These are phyloP conservation scores for Xenentodon cancila DNA, from an alignment of 2,797 vertebrate species.

Conservation along the genomic window DNA sequence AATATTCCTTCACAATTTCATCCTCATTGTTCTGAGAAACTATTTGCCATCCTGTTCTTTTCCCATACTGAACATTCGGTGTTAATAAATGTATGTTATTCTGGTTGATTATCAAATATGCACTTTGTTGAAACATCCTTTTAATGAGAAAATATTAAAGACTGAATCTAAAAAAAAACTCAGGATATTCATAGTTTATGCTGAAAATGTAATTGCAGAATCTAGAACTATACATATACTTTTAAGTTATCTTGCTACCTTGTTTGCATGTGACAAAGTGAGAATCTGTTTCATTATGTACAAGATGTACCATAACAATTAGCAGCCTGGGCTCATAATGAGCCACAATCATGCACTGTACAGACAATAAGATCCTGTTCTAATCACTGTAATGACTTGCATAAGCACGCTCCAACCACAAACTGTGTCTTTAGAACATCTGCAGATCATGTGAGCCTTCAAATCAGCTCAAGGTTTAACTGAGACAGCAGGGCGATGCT, in stretches of 20 bases:
- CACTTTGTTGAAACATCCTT: no score
- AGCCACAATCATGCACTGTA: slow-evolving; percentile 29
- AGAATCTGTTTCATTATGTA: slow-evolving; percentile 24
- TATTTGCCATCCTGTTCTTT: no score
- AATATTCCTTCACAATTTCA: no score
- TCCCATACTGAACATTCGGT: no score
- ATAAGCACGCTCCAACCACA: slow-evolving; percentile 23
- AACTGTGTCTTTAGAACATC: slow-evolving; percentile 45
- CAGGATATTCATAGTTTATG: no score
- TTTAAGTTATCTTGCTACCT: background rate
- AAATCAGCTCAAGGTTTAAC: slow-evolving; percentile 7
- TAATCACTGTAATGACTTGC: slow-evolving; percentile 45
- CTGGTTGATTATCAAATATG: no score
- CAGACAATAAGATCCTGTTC: slow-evolving; percentile 12
- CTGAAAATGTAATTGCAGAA: no score
- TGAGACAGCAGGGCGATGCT: background rate
- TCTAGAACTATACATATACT: background rate
- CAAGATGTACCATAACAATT: slow-evolving; percentile 61
- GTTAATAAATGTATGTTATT: no score
- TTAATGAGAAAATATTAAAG: no score
- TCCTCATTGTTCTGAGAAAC: no score
- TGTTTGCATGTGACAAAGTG: slow-evolving; percentile 9
- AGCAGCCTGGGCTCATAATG: slow-evolving; percentile 37
- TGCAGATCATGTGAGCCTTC: slow-evolving; percentile 50
- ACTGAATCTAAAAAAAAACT: no score